These are phyloP conservation scores for Drosophila sordidapex DNA, from an alignment of 2,888 invertebrate species.

Conservation along the genomic window DNA sequence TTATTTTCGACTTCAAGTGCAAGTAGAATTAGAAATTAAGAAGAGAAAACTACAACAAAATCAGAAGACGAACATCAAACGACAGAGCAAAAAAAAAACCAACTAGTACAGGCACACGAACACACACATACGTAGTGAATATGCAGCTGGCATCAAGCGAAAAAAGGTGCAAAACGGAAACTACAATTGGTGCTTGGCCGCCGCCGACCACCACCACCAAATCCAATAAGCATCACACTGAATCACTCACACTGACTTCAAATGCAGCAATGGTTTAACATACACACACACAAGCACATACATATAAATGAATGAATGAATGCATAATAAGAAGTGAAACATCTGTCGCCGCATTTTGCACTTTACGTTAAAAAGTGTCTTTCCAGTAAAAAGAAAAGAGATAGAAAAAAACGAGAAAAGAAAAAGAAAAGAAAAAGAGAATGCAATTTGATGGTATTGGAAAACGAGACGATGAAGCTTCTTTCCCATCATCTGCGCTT, in stretches of 20 bases:
- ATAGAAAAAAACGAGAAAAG: slow-evolving; percentile 10
- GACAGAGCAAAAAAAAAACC: slow-evolving; percentile 15
- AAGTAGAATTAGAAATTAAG: slow-evolving; percentile 47
- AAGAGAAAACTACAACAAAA: slow-evolving; percentile 40
- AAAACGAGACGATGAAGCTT: slow-evolving; percentile 52
- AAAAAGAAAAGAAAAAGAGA: slow-evolving; percentile 13
- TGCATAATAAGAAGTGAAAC: slow-evolving; percentile 55
- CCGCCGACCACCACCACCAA: slow-evolving; percentile 18
- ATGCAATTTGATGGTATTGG: slow-evolving; percentile 39
- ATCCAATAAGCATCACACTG: slow-evolving; percentile 50
- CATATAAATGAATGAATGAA: slow-evolving; percentile 44
- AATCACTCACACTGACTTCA: slow-evolving; percentile 34
- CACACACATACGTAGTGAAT: slow-evolving; percentile 1
- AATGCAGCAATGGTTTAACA: slow-evolving; percentile 10
- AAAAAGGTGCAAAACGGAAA: slow-evolving; percentile 20
- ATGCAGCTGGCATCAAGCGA: slow-evolving; percentile 9
- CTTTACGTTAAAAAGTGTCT: slow-evolving; percentile 68
- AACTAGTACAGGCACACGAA: slow-evolving; percentile 1
- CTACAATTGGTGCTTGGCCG: slow-evolving; percentile 10
- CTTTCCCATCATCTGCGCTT: slow-evolving; percentile 40
- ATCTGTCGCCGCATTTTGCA: slow-evolving; percentile 70
- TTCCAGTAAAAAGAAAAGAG: slow-evolving; percentile 47
- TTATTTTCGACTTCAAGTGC: slow-evolving; percentile 74
- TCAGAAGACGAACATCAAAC: slow-evolving; percentile 35
- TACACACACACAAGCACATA: slow-evolving; percentile 11